Evolutionary conservation across 2,113 vertebrate species (phyloP).

Genomic region (Varanus komodoensis): DNA sequence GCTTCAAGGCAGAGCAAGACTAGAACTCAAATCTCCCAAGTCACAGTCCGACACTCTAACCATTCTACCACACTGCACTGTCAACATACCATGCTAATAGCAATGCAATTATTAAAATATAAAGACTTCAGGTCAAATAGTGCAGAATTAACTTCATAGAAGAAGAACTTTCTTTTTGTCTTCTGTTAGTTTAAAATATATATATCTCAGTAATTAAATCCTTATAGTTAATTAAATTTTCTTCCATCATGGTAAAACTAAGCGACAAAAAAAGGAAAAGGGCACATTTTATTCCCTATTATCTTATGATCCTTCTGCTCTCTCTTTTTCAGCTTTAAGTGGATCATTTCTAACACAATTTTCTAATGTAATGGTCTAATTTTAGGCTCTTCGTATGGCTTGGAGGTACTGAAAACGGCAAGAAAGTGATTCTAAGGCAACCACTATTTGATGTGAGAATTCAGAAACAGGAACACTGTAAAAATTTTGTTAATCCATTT

Average conservation of each 20-base stretch:
- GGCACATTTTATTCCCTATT: conserved; percentile 52
- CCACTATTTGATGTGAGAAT: neutral
- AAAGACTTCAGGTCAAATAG: conserved; percentile 5
- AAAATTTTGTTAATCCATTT: conserved; percentile 29
- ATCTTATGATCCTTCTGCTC: conserved; percentile 33
- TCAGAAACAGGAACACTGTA: conserved; percentile 54
- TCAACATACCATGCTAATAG: neutral
- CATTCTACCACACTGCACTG: too few species aligned
- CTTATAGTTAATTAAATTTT: conserved; percentile 29
- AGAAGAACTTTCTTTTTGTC: neutral
- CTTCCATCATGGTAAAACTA: conserved; percentile 20
- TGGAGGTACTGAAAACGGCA: conserved; percentile 35
- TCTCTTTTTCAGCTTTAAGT: conserved; percentile 47
- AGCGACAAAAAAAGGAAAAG: conserved; percentile 32
- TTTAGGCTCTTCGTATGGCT: conserved; percentile 54
- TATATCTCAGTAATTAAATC: conserved; percentile 32
- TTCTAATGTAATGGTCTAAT: conserved; percentile 52
- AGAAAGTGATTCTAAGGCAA: neutral
- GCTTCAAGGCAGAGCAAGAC: too few species aligned
- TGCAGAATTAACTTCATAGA: conserved; percentile 29
- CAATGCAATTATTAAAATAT: neutral
- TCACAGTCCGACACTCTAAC: too few species aligned
- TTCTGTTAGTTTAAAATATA: conserved; percentile 2
- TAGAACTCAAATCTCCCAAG: too few species aligned
- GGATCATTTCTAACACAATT: conserved; percentile 50